Evolutionary conservation across 2,888 invertebrate species (phyloP), one percentile per base, ranked within the genome.

Genomic region (Tachina fera): DNA sequence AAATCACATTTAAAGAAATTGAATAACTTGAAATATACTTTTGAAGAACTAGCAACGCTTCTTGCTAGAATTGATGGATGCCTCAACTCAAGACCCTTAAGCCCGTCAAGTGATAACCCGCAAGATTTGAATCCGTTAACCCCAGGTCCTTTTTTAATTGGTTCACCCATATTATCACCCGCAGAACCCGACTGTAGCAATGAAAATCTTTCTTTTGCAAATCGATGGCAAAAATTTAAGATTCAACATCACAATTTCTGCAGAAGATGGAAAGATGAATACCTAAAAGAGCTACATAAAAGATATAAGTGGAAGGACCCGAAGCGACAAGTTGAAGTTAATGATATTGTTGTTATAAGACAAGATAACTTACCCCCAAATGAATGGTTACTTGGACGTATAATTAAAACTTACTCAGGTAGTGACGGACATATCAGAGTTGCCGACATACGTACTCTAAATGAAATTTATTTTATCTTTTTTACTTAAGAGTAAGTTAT

Each of bases 51-150:
- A 1, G n/a, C 41, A 9, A 80, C 67, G 3, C 45, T 80, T 3
- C 22, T 80, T 0, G 19, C 80, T 10, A 72, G 13, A 65, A 74
- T 80, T n/a, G 79, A 79, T 41, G 79, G 67, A 14, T 74, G 72
- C 13, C 47, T 79, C 0, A 79, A 79, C 19, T 79, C 79, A 43
- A 65, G 71, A 47, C 79, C 72, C 16, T 10, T 80, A 10, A 65
- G 45, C 13, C 74, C 4, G n/a, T n/a, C n/a, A n/a, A n/a, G n/a
- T n/a, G n/a, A n/a, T n/a, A n/a, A n/a, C n/a, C n/a, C n/a, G n/a
- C 19, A 72, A 9, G 49, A 65, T n/a, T 11, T 56, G 9, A 72
- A 67, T 13, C 49, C 58, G 5, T 68, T 68, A 43, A 60, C 60
- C 8, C 61, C 81, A 13, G 53, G 65, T 16, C 49, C 68, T 49